Conservation (phyloP, 2,888 invertebrate species). For the Hermaeophaga mercurialis region DNA sequence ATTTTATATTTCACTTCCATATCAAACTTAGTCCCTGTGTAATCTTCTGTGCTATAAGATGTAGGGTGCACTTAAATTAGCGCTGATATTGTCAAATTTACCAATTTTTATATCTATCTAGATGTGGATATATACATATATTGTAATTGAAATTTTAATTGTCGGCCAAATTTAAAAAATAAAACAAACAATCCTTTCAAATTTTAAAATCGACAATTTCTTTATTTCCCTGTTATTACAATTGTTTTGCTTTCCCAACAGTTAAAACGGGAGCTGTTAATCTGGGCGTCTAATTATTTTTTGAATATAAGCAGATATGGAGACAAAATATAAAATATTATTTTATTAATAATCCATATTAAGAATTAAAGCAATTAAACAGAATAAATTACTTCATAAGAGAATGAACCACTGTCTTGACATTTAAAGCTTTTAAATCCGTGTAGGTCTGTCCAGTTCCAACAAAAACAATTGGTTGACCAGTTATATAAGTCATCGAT, state of each 20-base stretch:
- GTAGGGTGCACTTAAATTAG: no score
- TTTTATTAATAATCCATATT: neutral
- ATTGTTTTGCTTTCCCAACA: no score
- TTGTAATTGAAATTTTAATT: no score
- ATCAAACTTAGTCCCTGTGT: neutral
- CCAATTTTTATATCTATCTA: no score
- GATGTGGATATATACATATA: no score
- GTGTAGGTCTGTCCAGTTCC: conserved; percentile 99
- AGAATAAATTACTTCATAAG: conserved; percentile 78
- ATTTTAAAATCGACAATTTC: no score
- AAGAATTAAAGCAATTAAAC: conserved; percentile 32
- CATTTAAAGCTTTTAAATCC: conserved; percentile 95
- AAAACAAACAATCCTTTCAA: neutral
- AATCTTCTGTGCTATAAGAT: neutral
- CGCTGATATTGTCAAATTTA: no score
- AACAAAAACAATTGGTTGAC: conserved; percentile 98
- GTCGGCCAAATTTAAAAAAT: neutral
- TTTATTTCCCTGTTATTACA: no score
- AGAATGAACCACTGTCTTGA: conserved; percentile 93
- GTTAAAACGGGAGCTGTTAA: no score
- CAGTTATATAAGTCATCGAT: conserved; percentile 99
- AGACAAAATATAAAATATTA: conserved; percentile 2
- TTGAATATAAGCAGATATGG: neutral
- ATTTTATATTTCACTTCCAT: neutral
- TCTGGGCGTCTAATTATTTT: no score